Conservation (phyloP, 2,113 vertebrate species). For the Carassius gibelio region DNA sequence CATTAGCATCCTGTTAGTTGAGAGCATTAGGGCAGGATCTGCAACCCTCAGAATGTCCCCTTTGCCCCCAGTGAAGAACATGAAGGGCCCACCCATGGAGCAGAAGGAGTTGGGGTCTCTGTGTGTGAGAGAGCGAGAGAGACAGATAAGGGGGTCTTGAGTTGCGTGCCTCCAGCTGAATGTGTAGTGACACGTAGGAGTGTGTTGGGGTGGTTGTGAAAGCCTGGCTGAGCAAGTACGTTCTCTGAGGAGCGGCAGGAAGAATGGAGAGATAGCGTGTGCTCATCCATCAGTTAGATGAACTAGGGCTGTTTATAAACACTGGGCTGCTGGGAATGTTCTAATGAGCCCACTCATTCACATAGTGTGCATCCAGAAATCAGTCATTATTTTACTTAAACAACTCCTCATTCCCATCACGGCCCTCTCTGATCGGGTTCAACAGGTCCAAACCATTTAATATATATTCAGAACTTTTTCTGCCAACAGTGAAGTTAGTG, state of each 20-base stretch:
- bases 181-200: constrained; percentile 44
- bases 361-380: background rate
- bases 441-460: background rate
- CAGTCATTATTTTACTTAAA: constrained; percentile 2
- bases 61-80: constrained; percentile 48
- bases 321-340: constrained; percentile 73
- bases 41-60: constrained; percentile 59
- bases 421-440: background rate
- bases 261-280: constrained; percentile 69
- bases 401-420: background rate
- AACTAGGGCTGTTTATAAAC: constrained; percentile 78
- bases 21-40: constrained; percentile 53
- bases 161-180: constrained; percentile 33
- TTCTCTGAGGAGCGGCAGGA: constrained; percentile 66
- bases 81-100: constrained; percentile 74
- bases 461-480: background rate
- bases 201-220: constrained; percentile 67
- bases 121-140: background rate
- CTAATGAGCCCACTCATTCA: constrained; percentile 72
- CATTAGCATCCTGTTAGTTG: constrained; percentile 57
- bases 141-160: background rate
- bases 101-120: constrained; percentile 52
- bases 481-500: background rate
- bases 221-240: constrained; percentile 66
- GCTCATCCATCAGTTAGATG: constrained; percentile 72